Evolutionary conservation across 2,113 vertebrate species (phyloP).

Genomic region (Pseudolaguvia tuberculata): DNA sequence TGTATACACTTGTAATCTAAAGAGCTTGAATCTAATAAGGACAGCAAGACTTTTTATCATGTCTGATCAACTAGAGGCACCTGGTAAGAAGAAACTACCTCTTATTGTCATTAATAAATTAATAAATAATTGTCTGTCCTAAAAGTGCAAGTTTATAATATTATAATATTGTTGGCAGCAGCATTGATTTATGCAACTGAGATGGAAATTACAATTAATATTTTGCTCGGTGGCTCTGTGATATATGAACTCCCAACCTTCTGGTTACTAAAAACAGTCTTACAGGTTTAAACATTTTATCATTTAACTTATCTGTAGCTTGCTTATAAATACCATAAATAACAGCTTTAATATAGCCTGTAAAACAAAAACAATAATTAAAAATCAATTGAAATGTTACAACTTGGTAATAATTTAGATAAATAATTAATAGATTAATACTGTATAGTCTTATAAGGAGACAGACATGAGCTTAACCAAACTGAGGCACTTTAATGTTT

Average conservation of each 20-base stretch:
- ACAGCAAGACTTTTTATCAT: constrained; percentile 28
- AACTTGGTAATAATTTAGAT: background rate
- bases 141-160: background rate
- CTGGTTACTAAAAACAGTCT: background rate
- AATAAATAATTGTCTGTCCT: background rate
- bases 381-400: background rate
- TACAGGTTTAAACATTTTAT: too few relatives aligned
- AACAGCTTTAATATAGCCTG: background rate
- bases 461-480: too few relatives aligned
- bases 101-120: background rate
- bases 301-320: background rate
- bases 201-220: background rate
- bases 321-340: background rate
- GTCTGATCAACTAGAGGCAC: constrained; percentile 22
- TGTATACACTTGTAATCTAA: background rate
- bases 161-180: background rate
- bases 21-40: background rate
- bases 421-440: too few relatives aligned
- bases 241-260: background rate
- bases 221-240: background rate
- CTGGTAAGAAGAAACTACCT: constrained; percentile 28
- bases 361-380: background rate
- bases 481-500: background rate
- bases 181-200: background rate
- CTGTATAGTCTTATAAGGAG: too few relatives aligned